Evolutionary conservation across 2,888 invertebrate genomes (phyloP).

Genomic region (Erebia aethiops): DNA sequence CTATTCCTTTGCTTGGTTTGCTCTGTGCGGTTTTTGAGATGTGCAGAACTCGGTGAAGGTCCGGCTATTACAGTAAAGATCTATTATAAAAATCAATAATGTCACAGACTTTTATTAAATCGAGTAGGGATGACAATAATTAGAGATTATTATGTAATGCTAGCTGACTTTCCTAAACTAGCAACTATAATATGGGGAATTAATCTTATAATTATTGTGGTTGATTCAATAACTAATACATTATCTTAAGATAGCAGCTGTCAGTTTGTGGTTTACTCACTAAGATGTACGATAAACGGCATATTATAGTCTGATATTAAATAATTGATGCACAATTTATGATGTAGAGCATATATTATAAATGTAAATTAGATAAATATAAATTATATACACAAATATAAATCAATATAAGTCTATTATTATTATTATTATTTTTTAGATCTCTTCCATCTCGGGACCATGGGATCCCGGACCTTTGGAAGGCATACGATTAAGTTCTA

Average conservation of each 20-base stretch:
- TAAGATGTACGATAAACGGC: background rate
- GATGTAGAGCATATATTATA: too few species aligned
- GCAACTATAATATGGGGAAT: background rate
- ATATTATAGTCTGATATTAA: background rate
- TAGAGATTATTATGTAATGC: constrained; percentile 1
- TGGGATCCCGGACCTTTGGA: too few species aligned
- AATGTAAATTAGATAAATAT: too few species aligned
- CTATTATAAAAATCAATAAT: background rate
- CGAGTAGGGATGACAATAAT: background rate
- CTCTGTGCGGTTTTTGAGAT: too few species aligned
- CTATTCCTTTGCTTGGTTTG: too few species aligned
- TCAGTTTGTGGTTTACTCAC: background rate
- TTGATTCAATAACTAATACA: background rate
- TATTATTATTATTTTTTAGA: too few species aligned
- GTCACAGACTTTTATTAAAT: constrained; percentile 4
- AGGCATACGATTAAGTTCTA: too few species aligned
- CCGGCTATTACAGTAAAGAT: too few species aligned
- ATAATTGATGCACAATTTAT: background rate
- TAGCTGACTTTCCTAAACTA: background rate
- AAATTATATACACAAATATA: too few species aligned
- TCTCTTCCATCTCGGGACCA: too few species aligned
- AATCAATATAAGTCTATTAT: too few species aligned
- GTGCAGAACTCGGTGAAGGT: too few species aligned
- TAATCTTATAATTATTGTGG: constrained; percentile 10
- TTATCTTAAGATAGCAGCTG: background rate